Evolutionary conservation across 2,888 invertebrate species (phyloP).

Genomic region (Macrosiphum euphorbiae): DNA sequence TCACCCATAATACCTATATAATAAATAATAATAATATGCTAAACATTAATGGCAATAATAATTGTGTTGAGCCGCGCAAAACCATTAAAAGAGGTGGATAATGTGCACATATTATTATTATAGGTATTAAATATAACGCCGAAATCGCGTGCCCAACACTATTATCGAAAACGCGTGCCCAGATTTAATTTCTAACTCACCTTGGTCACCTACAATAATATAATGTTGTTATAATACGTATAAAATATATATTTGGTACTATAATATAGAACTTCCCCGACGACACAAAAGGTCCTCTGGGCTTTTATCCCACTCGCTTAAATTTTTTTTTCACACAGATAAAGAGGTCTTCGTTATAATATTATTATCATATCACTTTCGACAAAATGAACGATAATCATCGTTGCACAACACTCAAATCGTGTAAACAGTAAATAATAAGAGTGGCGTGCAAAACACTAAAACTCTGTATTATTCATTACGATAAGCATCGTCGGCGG

Average conservation of each 20-base stretch:
- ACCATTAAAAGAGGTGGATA: background rate
- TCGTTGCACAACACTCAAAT: background rate
- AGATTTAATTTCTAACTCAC: background rate
- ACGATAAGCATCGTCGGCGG: background rate
- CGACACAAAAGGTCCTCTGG: too few relatives aligned
- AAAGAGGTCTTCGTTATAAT: too few relatives aligned
- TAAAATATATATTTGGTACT: too few relatives aligned
- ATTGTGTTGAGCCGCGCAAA: background rate
- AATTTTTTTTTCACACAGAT: too few relatives aligned
- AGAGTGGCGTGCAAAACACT: background rate
- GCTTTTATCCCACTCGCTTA: too few relatives aligned
- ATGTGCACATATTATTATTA: background rate
- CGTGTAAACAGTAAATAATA: background rate
- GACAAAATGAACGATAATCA: background rate
- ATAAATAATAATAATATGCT: background rate
- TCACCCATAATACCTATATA: too few relatives aligned
- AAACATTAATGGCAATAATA: background rate
- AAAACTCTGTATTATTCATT: constrained; percentile 2
- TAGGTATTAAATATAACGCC: background rate
- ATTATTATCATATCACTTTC: background rate
- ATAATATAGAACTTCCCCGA: too few relatives aligned
- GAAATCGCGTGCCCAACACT: background rate
- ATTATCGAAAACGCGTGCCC: background rate
- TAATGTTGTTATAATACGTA: too few relatives aligned
- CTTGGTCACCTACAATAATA: too few relatives aligned